These are phyloP conservation scores for Pogonus chalceus DNA, from an alignment of 1,140 invertebrate species.

Conservation along the genomic window DNA sequence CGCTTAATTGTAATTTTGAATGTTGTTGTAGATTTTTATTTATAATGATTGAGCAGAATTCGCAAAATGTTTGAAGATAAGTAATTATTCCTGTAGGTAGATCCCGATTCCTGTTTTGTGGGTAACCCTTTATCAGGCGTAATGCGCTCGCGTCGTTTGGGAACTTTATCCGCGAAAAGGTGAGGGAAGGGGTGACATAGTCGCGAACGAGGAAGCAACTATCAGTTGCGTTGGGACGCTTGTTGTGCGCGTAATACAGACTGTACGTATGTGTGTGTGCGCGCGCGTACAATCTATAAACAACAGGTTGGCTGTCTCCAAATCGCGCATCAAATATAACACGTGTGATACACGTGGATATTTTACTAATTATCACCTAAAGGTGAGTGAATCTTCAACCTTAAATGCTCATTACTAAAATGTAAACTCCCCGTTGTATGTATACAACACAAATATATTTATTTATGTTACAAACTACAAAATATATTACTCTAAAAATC, in stretches of 20 bases:
- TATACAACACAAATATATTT: background rate
- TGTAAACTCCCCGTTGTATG: background rate
- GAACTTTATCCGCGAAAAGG: too few relatives aligned
- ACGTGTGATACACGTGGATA: background rate
- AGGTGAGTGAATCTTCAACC: too few relatives aligned
- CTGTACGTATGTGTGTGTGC: background rate
- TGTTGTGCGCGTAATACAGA: background rate
- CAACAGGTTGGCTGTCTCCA: background rate
- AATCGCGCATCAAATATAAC: too few relatives aligned
- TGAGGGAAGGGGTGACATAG: background rate
- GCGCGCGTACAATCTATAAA: background rate
- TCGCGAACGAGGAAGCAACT: background rate
- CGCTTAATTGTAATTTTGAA: too few relatives aligned
- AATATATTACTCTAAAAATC: background rate
- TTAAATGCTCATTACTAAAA: background rate
- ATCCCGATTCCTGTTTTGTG: background rate
- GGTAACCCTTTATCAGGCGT: background rate
- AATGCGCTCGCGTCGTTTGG: background rate
- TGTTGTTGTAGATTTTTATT: too few relatives aligned
- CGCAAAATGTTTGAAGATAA: background rate
- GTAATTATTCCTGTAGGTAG: background rate
- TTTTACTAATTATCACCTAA: background rate
- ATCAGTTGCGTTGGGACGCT: background rate
- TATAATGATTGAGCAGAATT: background rate
- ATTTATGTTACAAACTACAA: background rate